These are phyloP conservation scores for Rhaphigaster nebulosa DNA, from an alignment of 2,888 invertebrate species.

Conservation along the genomic window DNA sequence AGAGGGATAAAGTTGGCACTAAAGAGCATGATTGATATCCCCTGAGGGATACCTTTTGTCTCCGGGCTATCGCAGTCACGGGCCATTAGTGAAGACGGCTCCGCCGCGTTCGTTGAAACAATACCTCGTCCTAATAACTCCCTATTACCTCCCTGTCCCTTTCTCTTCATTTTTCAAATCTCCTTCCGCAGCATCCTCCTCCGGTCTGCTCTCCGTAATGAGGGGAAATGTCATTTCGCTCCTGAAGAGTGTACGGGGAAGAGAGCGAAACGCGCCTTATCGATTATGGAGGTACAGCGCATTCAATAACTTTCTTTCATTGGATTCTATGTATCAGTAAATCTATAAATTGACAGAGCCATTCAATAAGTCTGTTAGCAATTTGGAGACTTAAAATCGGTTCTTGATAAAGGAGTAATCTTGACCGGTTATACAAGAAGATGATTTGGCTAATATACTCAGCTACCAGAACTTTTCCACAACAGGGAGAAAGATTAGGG, in stretches of 20 bases:
- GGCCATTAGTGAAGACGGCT: slow-evolving; percentile 17
- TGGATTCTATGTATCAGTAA: too few relatives aligned
- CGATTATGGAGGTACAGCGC: background rate
- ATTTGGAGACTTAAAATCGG: too few relatives aligned
- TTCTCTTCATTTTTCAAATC: slow-evolving; percentile 41
- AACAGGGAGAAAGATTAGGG: too few relatives aligned
- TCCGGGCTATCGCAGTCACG: slow-evolving; percentile 21
- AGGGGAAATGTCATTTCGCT: slow-evolving; percentile 34
- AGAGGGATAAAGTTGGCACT: slow-evolving; percentile 25
- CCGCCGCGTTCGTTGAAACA: background rate
- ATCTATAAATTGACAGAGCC: too few relatives aligned
- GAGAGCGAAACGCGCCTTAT: background rate
- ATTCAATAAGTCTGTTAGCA: too few relatives aligned
- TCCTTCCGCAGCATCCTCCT: slow-evolving; percentile 23
- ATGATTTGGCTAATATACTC: too few relatives aligned
- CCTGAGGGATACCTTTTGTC: background rate
- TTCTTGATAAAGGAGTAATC: too few relatives aligned
- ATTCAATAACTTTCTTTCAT: background rate
- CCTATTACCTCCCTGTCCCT: slow-evolving; percentile 1
- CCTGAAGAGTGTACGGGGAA: too few relatives aligned
- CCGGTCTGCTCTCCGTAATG: background rate
- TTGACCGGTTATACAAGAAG: too few relatives aligned
- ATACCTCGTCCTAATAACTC: background rate
- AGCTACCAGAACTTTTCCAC: too few relatives aligned
- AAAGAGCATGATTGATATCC: slow-evolving; percentile 43